These are phyloP conservation scores for Taxidea taxus DNA, from an alignment of 2,113 vertebrate genomes.

Conservation along the genomic window DNA sequence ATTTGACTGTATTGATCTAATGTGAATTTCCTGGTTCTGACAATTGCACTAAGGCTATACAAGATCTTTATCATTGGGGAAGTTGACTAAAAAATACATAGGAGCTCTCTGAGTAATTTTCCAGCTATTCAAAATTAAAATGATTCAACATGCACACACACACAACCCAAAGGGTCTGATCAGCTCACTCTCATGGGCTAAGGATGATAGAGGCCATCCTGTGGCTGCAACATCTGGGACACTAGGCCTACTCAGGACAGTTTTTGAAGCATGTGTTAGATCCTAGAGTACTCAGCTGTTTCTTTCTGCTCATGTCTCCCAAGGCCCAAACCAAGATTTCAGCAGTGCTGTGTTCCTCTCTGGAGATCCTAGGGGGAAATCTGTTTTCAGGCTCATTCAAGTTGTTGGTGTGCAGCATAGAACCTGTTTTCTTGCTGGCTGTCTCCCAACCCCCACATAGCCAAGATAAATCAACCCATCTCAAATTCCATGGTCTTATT, in stretches of 20 bases:
- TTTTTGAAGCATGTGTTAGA: background rate
- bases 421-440: background rate
- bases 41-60: background rate
- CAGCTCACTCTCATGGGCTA: background rate
- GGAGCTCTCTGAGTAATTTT: background rate
- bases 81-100: background rate
- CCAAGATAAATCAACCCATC: background rate
- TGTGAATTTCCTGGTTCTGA: background rate
- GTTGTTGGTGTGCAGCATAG: background rate
- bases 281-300: background rate
- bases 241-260: no score
- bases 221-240: fast-evolving
- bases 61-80: background rate
- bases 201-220: background rate
- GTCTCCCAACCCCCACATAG: background rate
- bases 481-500: background rate
- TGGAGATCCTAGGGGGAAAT: background rate
- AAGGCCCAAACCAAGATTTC: background rate
- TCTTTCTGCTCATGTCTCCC: background rate
- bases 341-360: background rate
- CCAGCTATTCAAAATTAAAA: background rate
- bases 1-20: background rate
- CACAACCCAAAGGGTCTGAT: background rate
- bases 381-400: background rate
- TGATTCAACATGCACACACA: background rate